Percentiles rank a stretch among this genome's conserved stretches.
These are phyloP conservation scores for Bembecia ichneumoniformis DNA, from an alignment of 2,888 invertebrate genomes.

Conservation along the genomic window DNA sequence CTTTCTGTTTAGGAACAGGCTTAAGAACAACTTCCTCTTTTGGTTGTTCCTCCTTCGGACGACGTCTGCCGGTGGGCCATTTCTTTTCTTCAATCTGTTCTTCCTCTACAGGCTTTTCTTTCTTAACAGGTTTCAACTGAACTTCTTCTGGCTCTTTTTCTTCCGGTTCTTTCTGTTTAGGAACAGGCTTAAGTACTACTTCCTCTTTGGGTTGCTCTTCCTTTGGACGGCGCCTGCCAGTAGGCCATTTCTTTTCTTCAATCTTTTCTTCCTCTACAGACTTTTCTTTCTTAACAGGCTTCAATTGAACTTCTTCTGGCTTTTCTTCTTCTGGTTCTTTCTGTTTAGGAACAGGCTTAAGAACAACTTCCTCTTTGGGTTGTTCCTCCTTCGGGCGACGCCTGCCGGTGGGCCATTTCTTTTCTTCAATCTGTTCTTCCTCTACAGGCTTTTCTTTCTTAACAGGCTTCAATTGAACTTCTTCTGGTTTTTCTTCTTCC, in stretches of 20 bases:
- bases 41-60: conserved; percentile 27
- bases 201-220: conserved; percentile 31
- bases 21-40: conserved; percentile 34
- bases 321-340: conserved; percentile 11
- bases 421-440: conserved; percentile 24
- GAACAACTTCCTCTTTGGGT: conserved; percentile 54
- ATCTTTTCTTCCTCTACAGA: conserved; percentile 24
- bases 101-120: conserved; percentile 25
- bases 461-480: conserved; percentile 16
- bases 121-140: conserved; percentile 21
- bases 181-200: conserved; percentile 39
- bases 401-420: conserved; percentile 27
- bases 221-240: conserved; percentile 21
- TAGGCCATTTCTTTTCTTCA: conserved; percentile 19
- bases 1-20: conserved; percentile 23
- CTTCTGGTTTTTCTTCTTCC: conserved; percentile 36
- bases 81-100: conserved; percentile 30
- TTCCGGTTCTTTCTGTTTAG: conserved; percentile 26
- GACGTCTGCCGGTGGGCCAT: conserved; percentile 24
- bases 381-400: conserved; percentile 40
- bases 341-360: conserved; percentile 53
- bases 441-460: conserved; percentile 16
- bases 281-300: conserved; percentile 32
- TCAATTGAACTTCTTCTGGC: conserved; percentile 17
- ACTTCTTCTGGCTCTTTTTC: conserved; percentile 25